Evolutionary conservation across 2,113 vertebrate species (phyloP).

Genomic region (Epinephelus lanceolatus): DNA sequence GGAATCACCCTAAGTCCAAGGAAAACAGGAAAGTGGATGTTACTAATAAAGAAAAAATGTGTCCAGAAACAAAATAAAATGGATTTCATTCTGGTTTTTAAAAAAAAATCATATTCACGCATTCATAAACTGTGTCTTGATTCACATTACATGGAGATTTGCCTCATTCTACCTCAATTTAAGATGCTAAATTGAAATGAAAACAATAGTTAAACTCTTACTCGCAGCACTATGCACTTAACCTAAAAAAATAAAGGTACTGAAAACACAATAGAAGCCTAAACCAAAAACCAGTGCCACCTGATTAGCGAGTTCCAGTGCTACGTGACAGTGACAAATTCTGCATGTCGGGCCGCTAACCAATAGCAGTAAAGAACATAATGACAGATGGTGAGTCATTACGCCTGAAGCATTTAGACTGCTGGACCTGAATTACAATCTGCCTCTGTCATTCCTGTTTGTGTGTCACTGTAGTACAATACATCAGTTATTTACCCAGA

Average conservation of each 20-base stretch:
- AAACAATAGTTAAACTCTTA: background rate
- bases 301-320: constrained; percentile 13
- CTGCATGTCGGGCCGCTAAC: constrained; percentile 25
- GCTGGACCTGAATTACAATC: constrained; percentile 45
- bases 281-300: constrained; percentile 22
- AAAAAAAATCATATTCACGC: background rate
- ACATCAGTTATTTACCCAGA: constrained; percentile 35
- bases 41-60: constrained; percentile 30
- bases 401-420: constrained; percentile 25
- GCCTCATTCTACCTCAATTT: background rate
- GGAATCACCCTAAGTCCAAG: constrained; percentile 43
- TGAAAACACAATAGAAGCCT: background rate
- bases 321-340: background rate
- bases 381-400: constrained; percentile 55
- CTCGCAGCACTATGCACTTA: background rate
- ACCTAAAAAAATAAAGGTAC: background rate
- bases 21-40: constrained; percentile 39
- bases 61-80: constrained; percentile 18
- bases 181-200: background rate
- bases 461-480: constrained; percentile 35
- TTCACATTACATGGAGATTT: background rate
- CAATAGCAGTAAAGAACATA: constrained; percentile 27
- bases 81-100: background rate
- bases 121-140: constrained; percentile 29
- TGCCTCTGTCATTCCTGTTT: constrained; percentile 19